These are phyloP conservation scores for Allobates femoralis DNA, from an alignment of 2,797 vertebrate genomes.

Conservation along the genomic window DNA sequence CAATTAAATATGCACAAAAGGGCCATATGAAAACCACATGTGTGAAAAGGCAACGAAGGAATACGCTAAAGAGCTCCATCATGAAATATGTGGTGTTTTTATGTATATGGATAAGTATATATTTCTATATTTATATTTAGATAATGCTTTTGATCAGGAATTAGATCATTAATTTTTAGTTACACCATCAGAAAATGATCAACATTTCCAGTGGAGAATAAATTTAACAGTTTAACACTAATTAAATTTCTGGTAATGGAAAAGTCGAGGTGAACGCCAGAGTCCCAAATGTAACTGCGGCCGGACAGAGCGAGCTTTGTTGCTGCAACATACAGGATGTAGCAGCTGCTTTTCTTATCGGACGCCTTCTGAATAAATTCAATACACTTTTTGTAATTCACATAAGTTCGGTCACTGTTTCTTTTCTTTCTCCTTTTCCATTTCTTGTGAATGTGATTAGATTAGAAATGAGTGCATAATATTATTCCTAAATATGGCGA, in stretches of 20 bases:
- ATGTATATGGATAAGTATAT: background rate
- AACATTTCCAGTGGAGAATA: background rate
- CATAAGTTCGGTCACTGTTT: slow-evolving; percentile 63
- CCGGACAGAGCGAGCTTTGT: slow-evolving; percentile 51
- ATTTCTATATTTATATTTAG: background rate
- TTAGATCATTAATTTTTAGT: background rate
- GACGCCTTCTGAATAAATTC: slow-evolving; percentile 59
- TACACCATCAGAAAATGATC: background rate
- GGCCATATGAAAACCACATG: too few relatives aligned
- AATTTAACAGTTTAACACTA: slow-evolving; percentile 32
- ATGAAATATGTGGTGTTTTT: too few relatives aligned
- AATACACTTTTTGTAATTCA: slow-evolving; percentile 62
- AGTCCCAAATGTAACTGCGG: slow-evolving; percentile 33
- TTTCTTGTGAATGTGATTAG: slow-evolving; percentile 62
- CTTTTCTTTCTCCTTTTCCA: slow-evolving; percentile 57
- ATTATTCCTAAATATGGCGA: slow-evolving; percentile 57
- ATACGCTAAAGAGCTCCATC: too few relatives aligned
- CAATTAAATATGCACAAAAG: too few relatives aligned
- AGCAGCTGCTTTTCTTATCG: slow-evolving; percentile 62
- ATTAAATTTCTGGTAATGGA: slow-evolving; percentile 35
- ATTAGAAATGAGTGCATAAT: slow-evolving; percentile 63
- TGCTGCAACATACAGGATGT: slow-evolving; percentile 39
- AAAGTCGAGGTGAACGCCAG: slow-evolving; percentile 37
- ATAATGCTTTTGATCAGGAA: background rate
- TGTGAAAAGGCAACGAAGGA: too few relatives aligned